A percentile compares a stretch with the other conserved stretches of the same genome.
These are phyloP conservation scores for Oscheius sp. DNA, from an alignment of 2,888 invertebrate genomes.

Conservation along the genomic window DNA sequence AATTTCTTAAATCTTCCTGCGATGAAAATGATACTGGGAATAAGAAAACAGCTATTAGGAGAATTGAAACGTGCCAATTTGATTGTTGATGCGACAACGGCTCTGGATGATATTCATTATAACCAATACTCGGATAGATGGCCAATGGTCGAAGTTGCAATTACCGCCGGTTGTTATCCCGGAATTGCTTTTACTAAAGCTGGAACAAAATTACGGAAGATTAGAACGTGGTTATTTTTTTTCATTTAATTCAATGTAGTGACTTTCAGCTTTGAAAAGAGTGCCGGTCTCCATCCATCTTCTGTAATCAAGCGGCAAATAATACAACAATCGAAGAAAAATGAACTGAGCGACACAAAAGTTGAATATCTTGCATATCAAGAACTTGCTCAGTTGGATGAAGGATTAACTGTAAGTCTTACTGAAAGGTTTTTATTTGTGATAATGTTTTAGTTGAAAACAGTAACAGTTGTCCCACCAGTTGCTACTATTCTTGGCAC, in stretches of 20 bases:
- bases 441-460: constrained; percentile 80
- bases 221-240: constrained; percentile 54
- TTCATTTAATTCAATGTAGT: background rate
- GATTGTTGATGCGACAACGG: constrained; percentile 39
- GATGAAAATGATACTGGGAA: constrained; percentile 90
- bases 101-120: constrained; percentile 37
- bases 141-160: constrained; percentile 89
- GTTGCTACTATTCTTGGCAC: constrained; percentile 85
- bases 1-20: constrained; percentile 84
- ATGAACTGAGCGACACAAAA: constrained; percentile 45
- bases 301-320: constrained; percentile 63
- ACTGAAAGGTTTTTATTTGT: background rate
- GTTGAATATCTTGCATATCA: constrained; percentile 68
- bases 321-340: constrained; percentile 8
- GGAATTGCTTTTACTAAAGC: constrained; percentile 82
- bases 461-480: constrained; percentile 85
- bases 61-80: constrained; percentile 65
- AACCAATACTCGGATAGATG: constrained; percentile 81
- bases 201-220: constrained; percentile 66
- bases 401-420: constrained; percentile 58
- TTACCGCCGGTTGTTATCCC: constrained; percentile 90
- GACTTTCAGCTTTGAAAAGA: constrained; percentile 47
- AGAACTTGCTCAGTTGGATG: constrained; percentile 65
- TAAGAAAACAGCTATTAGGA: constrained; percentile 74
- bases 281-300: constrained; percentile 63